Conservation (phyloP, 2,797 vertebrate genomes). For the Phrynocephalus vlangalii region DNA sequence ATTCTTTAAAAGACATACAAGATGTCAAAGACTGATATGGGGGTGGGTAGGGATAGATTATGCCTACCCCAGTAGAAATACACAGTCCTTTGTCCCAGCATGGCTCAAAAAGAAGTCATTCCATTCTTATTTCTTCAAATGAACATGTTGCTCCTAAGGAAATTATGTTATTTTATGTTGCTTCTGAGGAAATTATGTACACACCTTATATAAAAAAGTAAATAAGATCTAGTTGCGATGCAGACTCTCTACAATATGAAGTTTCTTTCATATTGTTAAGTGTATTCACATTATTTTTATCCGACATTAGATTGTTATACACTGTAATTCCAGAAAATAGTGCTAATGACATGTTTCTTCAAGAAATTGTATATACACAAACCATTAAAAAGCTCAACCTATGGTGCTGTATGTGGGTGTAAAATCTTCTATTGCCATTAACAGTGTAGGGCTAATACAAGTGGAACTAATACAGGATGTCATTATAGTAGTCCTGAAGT, state of each 20-base stretch:
- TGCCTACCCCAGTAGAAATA: not conserved
- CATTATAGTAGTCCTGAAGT: conserved; percentile 48
- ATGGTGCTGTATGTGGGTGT: conserved; percentile 61
- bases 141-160: conserved; percentile 65
- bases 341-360: conserved; percentile 71
- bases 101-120: conserved; percentile 58
- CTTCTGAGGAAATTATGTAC: conserved; percentile 70
- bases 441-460: conserved; percentile 59
- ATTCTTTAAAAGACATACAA: no score
- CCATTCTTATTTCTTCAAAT: conserved; percentile 55
- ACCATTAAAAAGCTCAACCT: conserved; percentile 71
- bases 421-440: conserved; percentile 69
- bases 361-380: conserved; percentile 73
- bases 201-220: conserved; percentile 55
- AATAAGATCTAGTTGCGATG: conserved; percentile 51
- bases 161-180: conserved; percentile 61
- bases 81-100: conserved; percentile 21
- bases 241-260: conserved; percentile 53
- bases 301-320: conserved; percentile 63
- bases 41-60: no score
- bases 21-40: no score
- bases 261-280: conserved; percentile 60
- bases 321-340: conserved; percentile 69
- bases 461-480: conserved; percentile 54
- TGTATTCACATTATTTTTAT: conserved; percentile 70